phyloP scores from a whole-genome alignment of 2,113 vertebrate genomes.

The Cranoglanis bouderius region DNA sequence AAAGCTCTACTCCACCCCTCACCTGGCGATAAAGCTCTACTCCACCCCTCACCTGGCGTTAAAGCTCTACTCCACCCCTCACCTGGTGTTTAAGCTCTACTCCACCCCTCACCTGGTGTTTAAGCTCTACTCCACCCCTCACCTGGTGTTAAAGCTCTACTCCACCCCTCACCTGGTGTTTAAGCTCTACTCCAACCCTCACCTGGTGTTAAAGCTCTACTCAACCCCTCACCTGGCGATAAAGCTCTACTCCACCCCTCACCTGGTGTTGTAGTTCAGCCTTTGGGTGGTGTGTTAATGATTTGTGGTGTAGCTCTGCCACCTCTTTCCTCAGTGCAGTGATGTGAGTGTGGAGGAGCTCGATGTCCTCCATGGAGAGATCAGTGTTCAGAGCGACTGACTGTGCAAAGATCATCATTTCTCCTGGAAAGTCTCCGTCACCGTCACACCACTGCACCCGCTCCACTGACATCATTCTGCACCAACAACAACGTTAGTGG shows the following conservation, averaged over 20 bases:
- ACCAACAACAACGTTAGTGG: not conserved
- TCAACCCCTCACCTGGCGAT: not conserved
- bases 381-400: slow-evolving; percentile 17
- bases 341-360: slow-evolving; percentile 5
- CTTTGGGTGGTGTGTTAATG: not conserved
- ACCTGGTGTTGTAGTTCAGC: not conserved
- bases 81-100: no score
- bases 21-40: not conserved
- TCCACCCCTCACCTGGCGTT: not conserved
- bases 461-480: not conserved
- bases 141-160: not conserved
- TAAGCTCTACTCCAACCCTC: not conserved
- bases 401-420: not conserved
- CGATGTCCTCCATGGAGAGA: slow-evolving; percentile 18
- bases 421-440: not conserved
- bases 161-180: not conserved
- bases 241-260: not conserved
- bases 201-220: not conserved
- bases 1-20: no score
- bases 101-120: no score
- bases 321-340: not conserved
- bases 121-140: no score
- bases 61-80: no score
- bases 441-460: not conserved
- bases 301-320: not conserved